A percentile compares a stretch with the other conserved stretches of the same genome.
phyloP scores from a whole-genome alignment of 1,140 invertebrate species.

The Eumaeus atala region DNA sequence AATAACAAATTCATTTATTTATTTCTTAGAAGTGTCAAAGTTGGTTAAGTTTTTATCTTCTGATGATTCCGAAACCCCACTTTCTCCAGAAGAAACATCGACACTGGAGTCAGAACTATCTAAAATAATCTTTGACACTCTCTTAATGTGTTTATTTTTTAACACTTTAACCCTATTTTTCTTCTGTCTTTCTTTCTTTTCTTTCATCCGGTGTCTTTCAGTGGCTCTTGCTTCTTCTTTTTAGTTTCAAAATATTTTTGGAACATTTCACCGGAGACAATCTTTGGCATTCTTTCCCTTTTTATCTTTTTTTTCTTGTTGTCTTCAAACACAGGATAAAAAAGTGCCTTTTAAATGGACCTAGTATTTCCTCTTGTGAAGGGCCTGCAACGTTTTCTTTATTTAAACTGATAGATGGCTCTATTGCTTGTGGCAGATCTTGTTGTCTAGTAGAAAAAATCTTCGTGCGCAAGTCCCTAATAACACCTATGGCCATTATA shows the following conservation, averaged over 20 bases:
- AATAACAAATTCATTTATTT: slow-evolving; percentile 19
- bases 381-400: slow-evolving; percentile 18
- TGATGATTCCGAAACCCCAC: slow-evolving; percentile 19
- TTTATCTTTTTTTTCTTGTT: too few species aligned
- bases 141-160: slow-evolving; percentile 22
- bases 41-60: slow-evolving; percentile 22
- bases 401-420: slow-evolving; percentile 22
- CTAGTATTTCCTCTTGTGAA: slow-evolving; percentile 20
- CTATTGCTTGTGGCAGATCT: slow-evolving; percentile 11
- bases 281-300: too few species aligned
- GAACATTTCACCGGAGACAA: too few species aligned
- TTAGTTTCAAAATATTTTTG: too few species aligned
- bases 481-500: slow-evolving; percentile 17
- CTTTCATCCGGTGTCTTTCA: slow-evolving; percentile 19
- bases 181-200: slow-evolving; percentile 18
- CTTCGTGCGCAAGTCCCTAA: slow-evolving; percentile 16
- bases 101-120: too few species aligned
- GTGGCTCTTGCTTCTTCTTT: too few species aligned
- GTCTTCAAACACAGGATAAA: too few species aligned
- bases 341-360: slow-evolving; percentile 15
- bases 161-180: slow-evolving; percentile 19
- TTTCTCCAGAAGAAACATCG: too few species aligned
- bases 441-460: too few species aligned
- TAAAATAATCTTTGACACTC: slow-evolving; percentile 16
- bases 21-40: slow-evolving; percentile 16